Base-by-base conservation (phyloP, 2,797 vertebrate species). In the Stomatorhinus walkeri region DNA sequence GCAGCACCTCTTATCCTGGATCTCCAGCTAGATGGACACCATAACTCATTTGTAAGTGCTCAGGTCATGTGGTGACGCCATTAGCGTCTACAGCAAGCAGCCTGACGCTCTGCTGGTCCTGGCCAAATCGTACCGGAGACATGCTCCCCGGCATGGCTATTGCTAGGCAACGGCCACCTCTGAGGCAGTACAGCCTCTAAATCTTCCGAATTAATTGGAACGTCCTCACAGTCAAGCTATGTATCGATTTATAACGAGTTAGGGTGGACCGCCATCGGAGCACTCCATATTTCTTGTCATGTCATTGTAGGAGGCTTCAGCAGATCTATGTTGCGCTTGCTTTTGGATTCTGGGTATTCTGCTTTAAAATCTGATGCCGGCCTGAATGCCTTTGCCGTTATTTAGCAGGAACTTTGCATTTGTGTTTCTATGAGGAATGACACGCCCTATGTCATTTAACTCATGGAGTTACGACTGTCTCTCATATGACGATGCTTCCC, bases 151-250 rank as follows among this genome's bases (percentile, higher is more conserved):
- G 49, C 22, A 32, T 14, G 28, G 19, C 16, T 28, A 51, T 85
- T 85, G 83, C 83, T 85, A 85, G 46, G 83, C 48, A 85, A 85
- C 83, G 1, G 51, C 85, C 85, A 40, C 85, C 85, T n/a, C 52
- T 56, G 85, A 32, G 5, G 85, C 48, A 0, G 24, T 2, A 28
- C 9, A 22, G 83, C n/a, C 83, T 51, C 48, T 85, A 86, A 36
- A 86, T 54, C 85, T 86, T 16, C 85, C 22, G 3, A 54, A 54
- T 54, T 56, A 56, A 86, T 56, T 40, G 85, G 85, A 43, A 87
- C 4, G 85, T 56, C 28, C n/a, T 51, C 83, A 51, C 83, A 85
- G 32, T 54, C 85, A 56, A 40, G 52, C 85, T 28, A n/a, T 22
- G 28, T 40, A 40, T 87, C 85, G 52, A 87, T 87, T 61, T 87